Evolutionary conservation across 2,888 invertebrate species (phyloP).

Genomic region (Polia nebulosa): DNA sequence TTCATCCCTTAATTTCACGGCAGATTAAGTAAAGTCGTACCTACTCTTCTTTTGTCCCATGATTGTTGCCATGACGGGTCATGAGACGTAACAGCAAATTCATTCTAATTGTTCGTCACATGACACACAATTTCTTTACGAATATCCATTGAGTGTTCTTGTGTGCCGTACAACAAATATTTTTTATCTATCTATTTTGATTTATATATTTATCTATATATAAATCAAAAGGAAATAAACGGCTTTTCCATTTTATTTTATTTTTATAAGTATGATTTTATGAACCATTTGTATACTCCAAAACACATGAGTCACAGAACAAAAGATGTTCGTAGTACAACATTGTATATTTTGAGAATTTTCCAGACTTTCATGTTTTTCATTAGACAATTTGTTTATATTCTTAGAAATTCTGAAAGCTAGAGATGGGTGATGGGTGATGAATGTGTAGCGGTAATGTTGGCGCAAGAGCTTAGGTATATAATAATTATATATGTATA

Average conservation of each 20-base stretch:
- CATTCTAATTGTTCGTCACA: too few species aligned
- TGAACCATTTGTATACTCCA: conserved; percentile 14
- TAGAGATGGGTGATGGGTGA: conserved; percentile 12
- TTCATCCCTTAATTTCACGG: too few species aligned
- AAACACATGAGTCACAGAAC: conserved; percentile 43
- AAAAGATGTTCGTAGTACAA: conserved; percentile 44
- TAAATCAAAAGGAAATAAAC: not conserved
- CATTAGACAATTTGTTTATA: conserved; percentile 34
- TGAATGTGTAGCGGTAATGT: conserved; percentile 8
- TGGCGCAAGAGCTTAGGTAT: conserved; percentile 12
- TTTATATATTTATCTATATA: too few species aligned
- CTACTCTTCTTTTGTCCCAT: too few species aligned
- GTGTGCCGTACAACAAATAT: too few species aligned
- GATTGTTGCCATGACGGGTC: too few species aligned
- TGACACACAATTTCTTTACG: too few species aligned
- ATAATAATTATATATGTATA: not conserved
- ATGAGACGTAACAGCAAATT: too few species aligned
- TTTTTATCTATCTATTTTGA: too few species aligned
- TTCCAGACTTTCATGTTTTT: conserved; percentile 35
- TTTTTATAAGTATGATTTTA: conserved; percentile 14
- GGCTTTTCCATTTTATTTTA: too few species aligned
- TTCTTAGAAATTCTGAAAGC: conserved; percentile 32
- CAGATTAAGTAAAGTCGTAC: too few species aligned
- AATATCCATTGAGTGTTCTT: too few species aligned
- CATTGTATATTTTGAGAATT: conserved; percentile 28